Evolutionary conservation across 1,140 invertebrate species (phyloP), one percentile per base, ranked within the genome.

Genomic region (Chionoecetes opilio): DNA sequence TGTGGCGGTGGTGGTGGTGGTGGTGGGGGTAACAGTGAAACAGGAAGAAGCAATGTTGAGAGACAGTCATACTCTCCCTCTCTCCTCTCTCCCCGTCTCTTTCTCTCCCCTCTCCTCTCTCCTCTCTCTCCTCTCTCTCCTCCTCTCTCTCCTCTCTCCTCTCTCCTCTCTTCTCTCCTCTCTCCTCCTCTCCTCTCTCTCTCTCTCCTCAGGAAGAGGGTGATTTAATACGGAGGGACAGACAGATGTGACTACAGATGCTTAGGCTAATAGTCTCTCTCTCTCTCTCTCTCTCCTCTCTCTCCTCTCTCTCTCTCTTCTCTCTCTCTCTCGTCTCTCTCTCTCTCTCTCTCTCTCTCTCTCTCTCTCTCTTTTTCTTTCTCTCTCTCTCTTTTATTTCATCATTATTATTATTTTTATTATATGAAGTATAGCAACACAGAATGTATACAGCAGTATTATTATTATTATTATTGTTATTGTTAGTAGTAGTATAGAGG

Each of bases 111-210:
- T 26, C n/a, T 26, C n/a, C 63, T 75, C 63, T 75, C 63, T 75
- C 63, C n/a, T 53, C 63, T 75, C 63, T 75, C 63, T 75, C 63
- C 63, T 75, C 63, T 75, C 63, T n/a, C 63, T n/a, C 63, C 26
- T n/a, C n/a, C 63, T 75, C 63, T 75, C 63, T 75, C 63, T 75
- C 63, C 63, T 75, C 63, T 75, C 63, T n/a, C n/a, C 63, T n/a
- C 63, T 26, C n/a, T 26, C n/a, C 63, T 75, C 63, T 75, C 63
- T 75, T 26, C n/a, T 53, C 63, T 75, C 63, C 41, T 46, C 41
- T 46, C 41, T 46, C 41, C 14, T 14, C 14, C 41, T 46, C 41
- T 46, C n/a, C 41, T 75, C 63, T 75, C 63, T 75, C 63, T 75
- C 63, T 75, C 63, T 75, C 63, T n/a, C 63, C 63, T n/a, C 63